Percentiles rank a stretch among this genome's conserved stretches.
These are phyloP conservation scores for Oenanthe melanoleuca DNA, from an alignment of 2,113 vertebrate genomes.

Conservation along the genomic window DNA sequence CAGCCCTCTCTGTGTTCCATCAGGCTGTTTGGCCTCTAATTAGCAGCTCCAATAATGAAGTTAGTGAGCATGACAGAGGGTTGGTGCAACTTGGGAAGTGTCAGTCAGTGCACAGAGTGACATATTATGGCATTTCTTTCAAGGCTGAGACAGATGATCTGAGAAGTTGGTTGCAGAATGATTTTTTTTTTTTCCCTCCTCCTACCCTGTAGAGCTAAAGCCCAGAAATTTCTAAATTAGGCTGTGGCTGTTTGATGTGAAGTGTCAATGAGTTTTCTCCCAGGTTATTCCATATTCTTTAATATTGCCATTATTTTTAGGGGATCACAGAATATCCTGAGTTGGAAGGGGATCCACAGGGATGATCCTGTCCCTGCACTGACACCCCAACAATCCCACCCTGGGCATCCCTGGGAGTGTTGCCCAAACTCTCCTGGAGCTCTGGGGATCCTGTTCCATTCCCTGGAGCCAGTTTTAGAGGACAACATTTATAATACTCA, in stretches of 20 bases:
- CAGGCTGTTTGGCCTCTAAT: background rate
- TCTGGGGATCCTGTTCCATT: background rate
- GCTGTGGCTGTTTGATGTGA: background rate
- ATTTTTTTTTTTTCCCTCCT: background rate
- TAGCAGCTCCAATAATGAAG: background rate
- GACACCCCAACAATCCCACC: background rate
- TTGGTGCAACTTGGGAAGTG: background rate
- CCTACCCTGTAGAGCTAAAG: background rate
- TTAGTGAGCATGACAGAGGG: background rate
- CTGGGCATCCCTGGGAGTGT: background rate
- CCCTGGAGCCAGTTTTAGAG: background rate
- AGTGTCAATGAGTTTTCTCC: background rate
- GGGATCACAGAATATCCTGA: background rate
- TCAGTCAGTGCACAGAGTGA: background rate
- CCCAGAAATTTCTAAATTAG: background rate
- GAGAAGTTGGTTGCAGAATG: background rate
- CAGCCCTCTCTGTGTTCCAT: background rate
- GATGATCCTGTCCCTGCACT: background rate
- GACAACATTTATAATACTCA: background rate
- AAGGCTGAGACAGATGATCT: background rate
- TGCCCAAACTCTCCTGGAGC: background rate
- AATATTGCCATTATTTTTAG: background rate
- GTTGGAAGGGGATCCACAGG: background rate
- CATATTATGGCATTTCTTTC: background rate
- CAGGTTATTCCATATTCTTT: background rate